Percentiles rank a stretch among this genome's conserved stretches.
phyloP scores from a whole-genome alignment of 2,888 invertebrate genomes.

The Dichetophora obliterata region DNA sequence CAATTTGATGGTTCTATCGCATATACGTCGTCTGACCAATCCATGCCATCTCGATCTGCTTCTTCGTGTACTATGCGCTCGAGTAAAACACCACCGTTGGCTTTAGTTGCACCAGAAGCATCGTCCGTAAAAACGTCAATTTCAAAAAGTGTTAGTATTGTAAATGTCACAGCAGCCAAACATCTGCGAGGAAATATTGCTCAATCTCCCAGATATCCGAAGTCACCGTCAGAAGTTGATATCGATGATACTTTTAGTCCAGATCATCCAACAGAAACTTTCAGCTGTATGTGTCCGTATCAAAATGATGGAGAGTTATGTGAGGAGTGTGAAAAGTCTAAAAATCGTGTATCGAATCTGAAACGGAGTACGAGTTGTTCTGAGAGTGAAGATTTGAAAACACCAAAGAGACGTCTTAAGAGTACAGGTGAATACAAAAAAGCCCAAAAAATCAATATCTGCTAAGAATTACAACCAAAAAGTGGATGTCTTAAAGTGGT shows the following conservation, averaged over 20 bases:
- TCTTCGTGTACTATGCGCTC: constrained; percentile 44
- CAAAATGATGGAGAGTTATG: constrained; percentile 6
- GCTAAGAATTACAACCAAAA: too few species aligned
- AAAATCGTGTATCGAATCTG: neutral
- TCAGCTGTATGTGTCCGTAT: constrained; percentile 8
- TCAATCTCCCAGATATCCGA: neutral
- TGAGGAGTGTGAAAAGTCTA: constrained; percentile 10
- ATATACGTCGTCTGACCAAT: constrained; percentile 21
- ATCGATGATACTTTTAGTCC: neutral
- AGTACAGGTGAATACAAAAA: constrained; percentile 56
- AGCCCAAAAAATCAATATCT: too few species aligned
- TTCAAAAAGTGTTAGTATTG: constrained; percentile 69
- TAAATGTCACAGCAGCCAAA: constrained; percentile 63
- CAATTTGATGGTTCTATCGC: neutral
- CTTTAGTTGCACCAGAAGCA: constrained; percentile 68
- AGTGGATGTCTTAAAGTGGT: too few species aligned
- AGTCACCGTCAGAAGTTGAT: neutral
- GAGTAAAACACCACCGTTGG: constrained; percentile 65
- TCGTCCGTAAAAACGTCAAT: constrained; percentile 68
- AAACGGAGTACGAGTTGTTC: constrained; percentile 45
- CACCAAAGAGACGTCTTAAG: constrained; percentile 55
- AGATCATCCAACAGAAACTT: neutral
- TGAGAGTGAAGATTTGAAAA: constrained; percentile 46
- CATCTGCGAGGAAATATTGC: constrained; percentile 53
- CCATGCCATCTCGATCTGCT: constrained; percentile 35